A percentile compares a stretch with the other conserved stretches of the same genome.
Conservation (phyloP, 1,140 invertebrate species). For the Papilio polyxenes region DNA sequence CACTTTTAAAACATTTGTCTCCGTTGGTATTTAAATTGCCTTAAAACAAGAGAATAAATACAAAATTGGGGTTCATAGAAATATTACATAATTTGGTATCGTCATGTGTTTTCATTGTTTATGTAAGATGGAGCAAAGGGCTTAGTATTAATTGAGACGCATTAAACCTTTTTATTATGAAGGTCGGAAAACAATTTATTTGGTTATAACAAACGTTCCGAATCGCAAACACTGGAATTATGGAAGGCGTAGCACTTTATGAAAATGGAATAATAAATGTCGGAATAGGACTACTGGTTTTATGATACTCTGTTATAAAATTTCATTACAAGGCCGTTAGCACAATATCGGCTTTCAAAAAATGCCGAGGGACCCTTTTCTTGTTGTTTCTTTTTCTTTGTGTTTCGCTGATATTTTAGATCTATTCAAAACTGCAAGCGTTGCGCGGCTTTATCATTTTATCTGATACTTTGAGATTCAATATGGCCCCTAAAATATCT, state of each 20-base stretch:
- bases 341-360: slow-evolving; percentile 53
- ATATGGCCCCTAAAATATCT: slow-evolving; percentile 31
- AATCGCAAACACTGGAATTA: slow-evolving; percentile 36
- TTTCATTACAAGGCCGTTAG: slow-evolving; percentile 35
- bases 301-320: slow-evolving; percentile 28
- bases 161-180: slow-evolving; percentile 20
- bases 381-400: slow-evolving; percentile 46
- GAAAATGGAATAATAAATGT: slow-evolving; percentile 41
- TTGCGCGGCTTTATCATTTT: slow-evolving; percentile 50
- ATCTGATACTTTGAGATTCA: slow-evolving; percentile 45
- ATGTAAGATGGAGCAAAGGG: background rate
- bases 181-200: slow-evolving; percentile 23
- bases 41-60: background rate
- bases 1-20: background rate
- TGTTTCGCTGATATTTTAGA: slow-evolving; percentile 48
- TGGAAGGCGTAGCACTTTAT: slow-evolving; percentile 34
- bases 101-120: background rate
- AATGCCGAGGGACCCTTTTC: slow-evolving; percentile 38
- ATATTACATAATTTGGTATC: background rate
- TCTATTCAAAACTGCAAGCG: slow-evolving; percentile 51
- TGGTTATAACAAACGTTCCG: slow-evolving; percentile 12
- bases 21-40: background rate
- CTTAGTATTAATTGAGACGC: slow-evolving; percentile 12
- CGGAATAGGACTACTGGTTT: slow-evolving; percentile 7
- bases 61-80: background rate